Evolutionary conservation across 37 sponge, comb jelly and placozoan genomes (phyloP), one percentile per base, ranked within the genome.

Genomic region (Ephydatia muelleri): DNA sequence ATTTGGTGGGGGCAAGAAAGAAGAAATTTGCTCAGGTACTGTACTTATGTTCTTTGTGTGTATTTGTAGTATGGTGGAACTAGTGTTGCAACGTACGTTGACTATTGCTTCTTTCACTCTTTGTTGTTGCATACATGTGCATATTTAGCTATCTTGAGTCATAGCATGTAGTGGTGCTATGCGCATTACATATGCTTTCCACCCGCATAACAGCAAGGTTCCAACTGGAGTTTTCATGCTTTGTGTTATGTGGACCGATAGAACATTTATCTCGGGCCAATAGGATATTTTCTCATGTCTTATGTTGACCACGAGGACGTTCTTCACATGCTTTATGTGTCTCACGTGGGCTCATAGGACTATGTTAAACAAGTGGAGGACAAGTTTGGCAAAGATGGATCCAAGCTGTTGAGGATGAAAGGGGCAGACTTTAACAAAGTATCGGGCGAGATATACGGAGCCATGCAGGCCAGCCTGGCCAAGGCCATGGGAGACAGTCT

Each of bases 341-440:
- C 72, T 28, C 27, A 23, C 47, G 21, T 36, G 34, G 9, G 5
- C 13, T 16, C 11, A 0, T 38, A 93, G 93, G 88, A 86, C 14
- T 90, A 88, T 49, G 37, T 75, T 0, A 82, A 83, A 36, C 84
- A 84, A 38, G 71, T 97, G 31, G 92, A 86, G 68, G 72, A 88
- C 25, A 85, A 81, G 67, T 97, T 95, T 93, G 98, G 98, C 13
- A 93, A 83, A 43, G 88, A 91, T 76, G 97, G 93, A 0, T 35
- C 48, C 57, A 95, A 93, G 77, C 85, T 97, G 31, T 13, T 26
- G 26, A 67, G 68, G 38, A 95, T 97, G 98, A 83, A 39, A 22
- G 12, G 9, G 3, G 80, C 68, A 37, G 87, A 84, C 3, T 90
- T 81, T 49, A 81, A 0, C 36, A 64, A 2, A 14, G 32, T 38